Base-by-base conservation (phyloP, 2,888 invertebrate genomes). In the Ennomos fuscantarius region DNA sequence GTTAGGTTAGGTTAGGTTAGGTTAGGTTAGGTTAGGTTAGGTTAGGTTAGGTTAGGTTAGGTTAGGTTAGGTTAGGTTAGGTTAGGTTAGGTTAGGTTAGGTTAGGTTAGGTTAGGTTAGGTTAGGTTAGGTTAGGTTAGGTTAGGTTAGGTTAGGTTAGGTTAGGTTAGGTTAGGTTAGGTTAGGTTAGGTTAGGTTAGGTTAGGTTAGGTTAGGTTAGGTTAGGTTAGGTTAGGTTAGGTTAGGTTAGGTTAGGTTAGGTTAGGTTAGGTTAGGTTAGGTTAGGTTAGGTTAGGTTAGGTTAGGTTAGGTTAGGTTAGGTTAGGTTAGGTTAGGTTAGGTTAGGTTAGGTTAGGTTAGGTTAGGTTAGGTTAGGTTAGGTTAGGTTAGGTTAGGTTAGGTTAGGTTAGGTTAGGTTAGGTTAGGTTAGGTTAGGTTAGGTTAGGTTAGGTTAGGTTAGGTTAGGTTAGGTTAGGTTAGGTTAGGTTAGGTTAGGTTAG, bases 1-100 rank as follows among this genome's bases (percentile, higher is more conserved):
- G 24, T 24, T 51, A 55, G 58, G 59, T 60, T 57, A 62, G 53
- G 52, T 55, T 58, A 57, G 63, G 63, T 62, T 55, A n/a, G 3
- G 3, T 2, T 15, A 3, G 3, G 3, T 1, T 15, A 15, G 3
- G 15, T 15, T 3, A 1, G n/a, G n/a, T 24, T 24, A 5, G 24
- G 24, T 24, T 24, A 24, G 24, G 24, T 24, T 24, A 24, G 24
- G 24, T 24, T 43, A 50, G 48, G 60, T 49, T 63, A 61, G 56
- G 59, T 63, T 24, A 24, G 24, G 24, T 24, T 51, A 55, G 58
- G 59, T 60, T 57, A 62, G 53, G 52, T 55, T 58, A 57, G 63
- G 63, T 62, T 55, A n/a, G 3, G 3, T 2, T 15, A 3, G 3
- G 3, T 1, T 15, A 15, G 3, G 15, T 15, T 3, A 1, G n/a